Conservation (phyloP, 2,113 vertebrate genomes). For the Excalfactoria chinensis region DNA sequence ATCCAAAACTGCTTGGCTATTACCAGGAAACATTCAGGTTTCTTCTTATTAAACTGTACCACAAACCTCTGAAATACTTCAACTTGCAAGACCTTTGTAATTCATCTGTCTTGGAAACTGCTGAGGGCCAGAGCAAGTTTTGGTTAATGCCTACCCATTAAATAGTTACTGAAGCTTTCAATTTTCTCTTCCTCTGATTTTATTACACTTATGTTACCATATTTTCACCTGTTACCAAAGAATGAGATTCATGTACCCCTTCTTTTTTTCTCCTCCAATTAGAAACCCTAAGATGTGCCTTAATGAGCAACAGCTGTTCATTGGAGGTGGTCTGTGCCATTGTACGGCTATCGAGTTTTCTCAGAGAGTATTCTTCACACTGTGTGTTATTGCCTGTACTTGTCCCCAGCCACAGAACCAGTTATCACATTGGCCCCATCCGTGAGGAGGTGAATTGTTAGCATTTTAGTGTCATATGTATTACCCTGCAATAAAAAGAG, state of each 20-base stretch:
- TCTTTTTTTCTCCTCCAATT: neutral
- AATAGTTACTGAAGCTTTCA: neutral
- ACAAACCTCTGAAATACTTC: neutral
- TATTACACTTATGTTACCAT: neutral
- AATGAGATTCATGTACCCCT: neutral
- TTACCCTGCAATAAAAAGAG: conserved; percentile 28
- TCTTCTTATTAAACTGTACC: neutral
- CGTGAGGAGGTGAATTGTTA: neutral
- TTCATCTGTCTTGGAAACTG: neutral
- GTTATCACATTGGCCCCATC: neutral
- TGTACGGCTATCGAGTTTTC: neutral
- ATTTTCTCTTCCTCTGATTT: neutral
- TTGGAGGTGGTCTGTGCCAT: neutral
- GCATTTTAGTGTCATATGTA: conserved; percentile 19
- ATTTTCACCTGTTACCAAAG: neutral
- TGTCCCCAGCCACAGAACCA: neutral
- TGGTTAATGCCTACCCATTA: neutral
- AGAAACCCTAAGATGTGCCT: neutral
- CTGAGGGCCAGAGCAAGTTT: neutral
- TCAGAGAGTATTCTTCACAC: neutral
- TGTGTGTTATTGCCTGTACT: fast-evolving
- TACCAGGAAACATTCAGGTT: neutral
- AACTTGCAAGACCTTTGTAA: neutral
- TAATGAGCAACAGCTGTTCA: neutral
- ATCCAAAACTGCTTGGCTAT: neutral